Percentiles rank a stretch among this genome's conserved stretches.
Evolutionary conservation across 1,140 invertebrate species (phyloP).

Genomic region (Maniola jurtina): DNA sequence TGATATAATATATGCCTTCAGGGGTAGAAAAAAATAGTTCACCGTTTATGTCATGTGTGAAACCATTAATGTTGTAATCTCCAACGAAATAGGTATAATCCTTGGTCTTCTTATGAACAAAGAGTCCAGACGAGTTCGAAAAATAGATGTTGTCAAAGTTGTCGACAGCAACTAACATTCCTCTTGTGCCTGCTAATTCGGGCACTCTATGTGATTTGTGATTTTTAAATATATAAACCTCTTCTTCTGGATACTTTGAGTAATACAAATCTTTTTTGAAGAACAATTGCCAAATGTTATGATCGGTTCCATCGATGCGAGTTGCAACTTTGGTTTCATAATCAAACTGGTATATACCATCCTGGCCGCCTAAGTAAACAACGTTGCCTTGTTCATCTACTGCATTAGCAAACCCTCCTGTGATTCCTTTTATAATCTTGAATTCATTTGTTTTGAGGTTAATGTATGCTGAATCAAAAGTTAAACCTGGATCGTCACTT

Average conservation of each 20-base stretch:
- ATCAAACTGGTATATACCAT: conserved; percentile 49
- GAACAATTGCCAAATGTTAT: conserved; percentile 57
- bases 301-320: conserved; percentile 25
- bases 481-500: conserved; percentile 6
- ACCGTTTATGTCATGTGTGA: conserved; percentile 43
- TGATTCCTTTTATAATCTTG: conserved; percentile 34
- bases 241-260: conserved; percentile 43
- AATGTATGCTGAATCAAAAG: conserved; percentile 40
- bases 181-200: conserved; percentile 33
- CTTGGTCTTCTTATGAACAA: conserved; percentile 23
- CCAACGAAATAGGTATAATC: conserved; percentile 21
- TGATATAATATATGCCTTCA: conserved; percentile 43
- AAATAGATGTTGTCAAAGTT: conserved; percentile 42
- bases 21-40: conserved; percentile 51
- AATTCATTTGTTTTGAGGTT: conserved; percentile 46
- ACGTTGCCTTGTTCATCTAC: conserved; percentile 36
- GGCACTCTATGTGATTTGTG: conserved; percentile 30
- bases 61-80: conserved; percentile 39
- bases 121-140: conserved; percentile 46
- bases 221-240: conserved; percentile 39
- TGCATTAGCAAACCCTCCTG: conserved; percentile 48
- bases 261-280: conserved; percentile 50
- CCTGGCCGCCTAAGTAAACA: conserved; percentile 45
- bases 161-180: conserved; percentile 42
- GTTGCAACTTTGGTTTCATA: conserved; percentile 38